Evolutionary conservation across 2,113 vertebrate genomes (phyloP), one percentile per base, ranked within the genome.

Genomic region (Phocoena sinus): DNA sequence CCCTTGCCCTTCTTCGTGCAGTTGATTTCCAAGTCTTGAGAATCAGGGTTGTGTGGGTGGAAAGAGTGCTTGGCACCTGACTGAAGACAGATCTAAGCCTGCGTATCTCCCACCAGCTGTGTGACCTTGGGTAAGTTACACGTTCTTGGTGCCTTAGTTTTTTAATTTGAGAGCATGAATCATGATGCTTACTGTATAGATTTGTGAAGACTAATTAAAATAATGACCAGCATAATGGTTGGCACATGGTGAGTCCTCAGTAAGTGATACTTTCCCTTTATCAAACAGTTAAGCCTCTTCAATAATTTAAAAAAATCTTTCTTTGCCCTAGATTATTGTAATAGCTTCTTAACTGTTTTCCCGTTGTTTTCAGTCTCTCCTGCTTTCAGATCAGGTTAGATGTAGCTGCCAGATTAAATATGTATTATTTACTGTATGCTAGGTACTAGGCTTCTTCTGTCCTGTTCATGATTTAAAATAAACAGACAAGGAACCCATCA

Each of bases 331-430:
- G 44, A 56, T 95, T 86, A 58, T 80, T 56, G 20, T 88, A 80
- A 80, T 76, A 84, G 36, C 73, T 28, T 89, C 44, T 89, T 85
- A 50, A 23, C 28, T 73, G 5, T 86, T 85, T 97, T 96, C 71
- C 17, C 56, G 36, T 70, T 44, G 21, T 58, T 95, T 94, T 88
- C 28, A 38, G 41, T 92, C 21, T 92, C n/a, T 80, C 71, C 63
- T 94, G 56, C 67, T 81, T 96, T 56, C 47, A 89, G 70, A 18
- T 93, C 31, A 95, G 70, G 17, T 96, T 91, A 74, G 56, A 91
- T 90, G 80, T 63, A 94, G 31, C 67, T 63, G 3, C 47, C 62
- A 95, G 71, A 91, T 95, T 89, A 96, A 91, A 91, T 97, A 96
- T 91, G 79, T 81, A 83, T 84, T 95, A 60, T 94, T 90, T 86